phyloP scores from a whole-genome alignment of 2,888 invertebrate species.

The Aelia acuminata region DNA sequence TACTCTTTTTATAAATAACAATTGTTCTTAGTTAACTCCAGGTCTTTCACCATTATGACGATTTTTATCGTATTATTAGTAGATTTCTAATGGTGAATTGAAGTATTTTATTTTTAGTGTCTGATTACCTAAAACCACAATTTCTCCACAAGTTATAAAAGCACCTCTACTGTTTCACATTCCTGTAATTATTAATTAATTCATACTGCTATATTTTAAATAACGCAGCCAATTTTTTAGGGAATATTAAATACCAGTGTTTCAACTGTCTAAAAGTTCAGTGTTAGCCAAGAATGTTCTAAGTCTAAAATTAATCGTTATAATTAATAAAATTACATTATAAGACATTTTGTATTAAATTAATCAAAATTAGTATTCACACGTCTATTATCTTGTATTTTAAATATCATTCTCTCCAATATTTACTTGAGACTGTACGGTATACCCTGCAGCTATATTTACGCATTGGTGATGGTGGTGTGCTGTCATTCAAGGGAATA shows the following conservation, averaged over 20 bases:
- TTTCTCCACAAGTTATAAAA: no score
- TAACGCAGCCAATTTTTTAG: background rate
- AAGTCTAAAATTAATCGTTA: no score
- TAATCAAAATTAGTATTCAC: background rate
- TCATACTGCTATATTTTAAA: background rate
- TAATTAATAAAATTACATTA: background rate
- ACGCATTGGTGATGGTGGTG: slow-evolving; percentile 53
- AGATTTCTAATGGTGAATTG: no score
- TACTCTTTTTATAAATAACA: no score
- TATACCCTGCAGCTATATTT: background rate
- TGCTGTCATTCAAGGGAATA: slow-evolving; percentile 13
- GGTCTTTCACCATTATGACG: no score
- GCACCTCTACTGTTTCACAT: background rate
- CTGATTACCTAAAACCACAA: no score
- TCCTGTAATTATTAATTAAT: background rate
- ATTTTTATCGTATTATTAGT: no score
- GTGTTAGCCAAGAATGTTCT: no score
- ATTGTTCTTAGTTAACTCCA: no score
- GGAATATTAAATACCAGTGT: no score
- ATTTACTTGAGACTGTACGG: slow-evolving; percentile 47
- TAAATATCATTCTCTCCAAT: background rate
- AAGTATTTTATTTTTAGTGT: no score
- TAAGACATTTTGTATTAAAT: background rate
- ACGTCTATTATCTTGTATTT: background rate
- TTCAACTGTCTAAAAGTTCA: no score